Conservation (phyloP, 2,113 vertebrate species). For the Oncorhynchus keta region DNA sequence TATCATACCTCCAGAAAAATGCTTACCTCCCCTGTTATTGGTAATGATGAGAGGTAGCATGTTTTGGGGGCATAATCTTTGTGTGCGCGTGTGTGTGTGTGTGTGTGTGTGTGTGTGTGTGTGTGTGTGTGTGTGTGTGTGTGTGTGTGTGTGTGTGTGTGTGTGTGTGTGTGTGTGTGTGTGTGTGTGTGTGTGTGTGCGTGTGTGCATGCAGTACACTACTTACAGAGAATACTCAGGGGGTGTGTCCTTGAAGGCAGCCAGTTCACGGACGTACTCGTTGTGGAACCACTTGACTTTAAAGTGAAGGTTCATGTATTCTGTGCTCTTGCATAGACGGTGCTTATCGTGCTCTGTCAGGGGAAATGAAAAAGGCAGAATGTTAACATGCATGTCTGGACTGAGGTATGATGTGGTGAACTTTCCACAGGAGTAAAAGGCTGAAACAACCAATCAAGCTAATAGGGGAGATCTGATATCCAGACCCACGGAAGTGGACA, state of each 20-base stretch:
- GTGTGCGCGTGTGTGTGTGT: no score
- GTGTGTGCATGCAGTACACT: background rate
- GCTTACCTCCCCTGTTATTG: no score
- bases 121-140: background rate
- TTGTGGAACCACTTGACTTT: conserved; percentile 99
- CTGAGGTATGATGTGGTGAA: background rate
- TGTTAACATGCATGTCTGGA: conserved; percentile 22
- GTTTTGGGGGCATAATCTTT: no score
- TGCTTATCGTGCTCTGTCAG: conserved; percentile 93
- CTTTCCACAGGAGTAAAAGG: no score
- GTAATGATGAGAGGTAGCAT: no score
- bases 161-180: background rate
- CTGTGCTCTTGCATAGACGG: conserved; percentile 96
- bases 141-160: background rate
- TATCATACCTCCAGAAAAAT: no score
- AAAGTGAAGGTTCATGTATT: conserved; percentile 99
- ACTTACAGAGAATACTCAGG: conserved; percentile 98
- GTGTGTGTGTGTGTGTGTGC: background rate
- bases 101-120: background rate
- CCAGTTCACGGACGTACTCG: conserved; percentile 91
- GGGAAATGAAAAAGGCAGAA: conserved; percentile 56
- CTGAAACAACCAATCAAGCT: no score
- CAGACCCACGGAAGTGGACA: no score
- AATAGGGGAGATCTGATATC: no score
- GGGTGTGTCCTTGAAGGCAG: conserved; percentile 86